A percentile compares a stretch with the other conserved stretches of the same genome.
Conservation (phyloP, 2,113 vertebrate genomes). For the Sturnus vulgaris region DNA sequence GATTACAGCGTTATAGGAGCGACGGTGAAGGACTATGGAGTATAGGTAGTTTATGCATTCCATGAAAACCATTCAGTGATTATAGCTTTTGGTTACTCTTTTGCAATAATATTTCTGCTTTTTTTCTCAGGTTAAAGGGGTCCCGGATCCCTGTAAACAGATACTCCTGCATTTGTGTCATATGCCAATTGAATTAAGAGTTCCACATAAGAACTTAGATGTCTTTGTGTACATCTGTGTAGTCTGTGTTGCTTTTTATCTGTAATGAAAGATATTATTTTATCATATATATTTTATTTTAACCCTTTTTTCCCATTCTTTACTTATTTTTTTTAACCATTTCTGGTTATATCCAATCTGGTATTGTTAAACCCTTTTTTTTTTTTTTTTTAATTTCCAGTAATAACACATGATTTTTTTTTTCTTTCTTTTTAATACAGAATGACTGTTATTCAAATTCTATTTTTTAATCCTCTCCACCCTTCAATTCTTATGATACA, state of each 20-base stretch:
- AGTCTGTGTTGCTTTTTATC: not conserved
- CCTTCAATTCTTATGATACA: not conserved
- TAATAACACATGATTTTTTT: not conserved
- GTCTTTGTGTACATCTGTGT: not conserved
- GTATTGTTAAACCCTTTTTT: not conserved
- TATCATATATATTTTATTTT: not conserved
- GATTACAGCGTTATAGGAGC: no score
- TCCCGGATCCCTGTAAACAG: not conserved
- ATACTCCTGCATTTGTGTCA: not conserved
- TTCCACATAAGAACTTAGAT: not conserved
- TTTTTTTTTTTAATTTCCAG: not conserved
- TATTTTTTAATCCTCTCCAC: not conserved
- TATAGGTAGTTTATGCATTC: not conserved
- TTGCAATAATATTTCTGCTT: not conserved
- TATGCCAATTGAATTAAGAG: not conserved
- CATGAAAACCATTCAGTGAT: not conserved
- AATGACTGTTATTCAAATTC: not conserved
- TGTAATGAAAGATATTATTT: not conserved
- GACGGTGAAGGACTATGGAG: rapidly evolving
- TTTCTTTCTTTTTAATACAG: not conserved
- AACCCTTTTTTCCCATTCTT: not conserved
- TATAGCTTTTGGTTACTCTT: not conserved
- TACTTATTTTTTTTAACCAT: rapidly evolving
- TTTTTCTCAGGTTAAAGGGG: not conserved
- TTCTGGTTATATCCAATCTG: not conserved